These are phyloP conservation scores for Eulemur macaco DNA, from an alignment of 2,113 vertebrate genomes.

Conservation along the genomic window DNA sequence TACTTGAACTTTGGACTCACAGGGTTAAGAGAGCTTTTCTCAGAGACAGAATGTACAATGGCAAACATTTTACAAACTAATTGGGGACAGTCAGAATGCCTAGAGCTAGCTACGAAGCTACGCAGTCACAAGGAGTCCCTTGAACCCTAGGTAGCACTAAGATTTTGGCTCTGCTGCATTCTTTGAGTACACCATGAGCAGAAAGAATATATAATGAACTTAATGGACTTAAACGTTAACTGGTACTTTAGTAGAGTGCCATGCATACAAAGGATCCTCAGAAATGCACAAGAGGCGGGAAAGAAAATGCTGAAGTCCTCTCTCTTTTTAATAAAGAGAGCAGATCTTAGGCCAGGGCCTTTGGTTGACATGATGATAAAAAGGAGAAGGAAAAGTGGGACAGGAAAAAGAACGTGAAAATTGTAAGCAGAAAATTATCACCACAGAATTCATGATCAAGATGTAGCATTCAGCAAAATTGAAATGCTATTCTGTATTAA, in stretches of 20 bases:
- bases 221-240: neutral
- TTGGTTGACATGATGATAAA: neutral
- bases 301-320: neutral
- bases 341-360: neutral
- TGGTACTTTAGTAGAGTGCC: neutral
- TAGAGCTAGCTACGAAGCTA: neutral
- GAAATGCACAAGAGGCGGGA: neutral
- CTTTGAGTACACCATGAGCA: neutral
- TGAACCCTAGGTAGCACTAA: neutral
- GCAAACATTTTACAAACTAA: neutral
- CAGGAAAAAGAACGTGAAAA: neutral
- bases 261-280: no score
- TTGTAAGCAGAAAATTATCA: neutral
- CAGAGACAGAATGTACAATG: conserved; percentile 13
- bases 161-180: neutral
- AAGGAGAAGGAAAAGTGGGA: neutral
- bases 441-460: neutral
- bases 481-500: neutral
- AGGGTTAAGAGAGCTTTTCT: neutral
- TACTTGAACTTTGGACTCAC: neutral
- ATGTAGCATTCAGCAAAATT: neutral
- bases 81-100: neutral
- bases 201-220: neutral
- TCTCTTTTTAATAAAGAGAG: neutral
- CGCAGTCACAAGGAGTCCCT: neutral